phyloP scores from a whole-genome alignment of 2,888 invertebrate species.

The Pterobdella sp. region DNA sequence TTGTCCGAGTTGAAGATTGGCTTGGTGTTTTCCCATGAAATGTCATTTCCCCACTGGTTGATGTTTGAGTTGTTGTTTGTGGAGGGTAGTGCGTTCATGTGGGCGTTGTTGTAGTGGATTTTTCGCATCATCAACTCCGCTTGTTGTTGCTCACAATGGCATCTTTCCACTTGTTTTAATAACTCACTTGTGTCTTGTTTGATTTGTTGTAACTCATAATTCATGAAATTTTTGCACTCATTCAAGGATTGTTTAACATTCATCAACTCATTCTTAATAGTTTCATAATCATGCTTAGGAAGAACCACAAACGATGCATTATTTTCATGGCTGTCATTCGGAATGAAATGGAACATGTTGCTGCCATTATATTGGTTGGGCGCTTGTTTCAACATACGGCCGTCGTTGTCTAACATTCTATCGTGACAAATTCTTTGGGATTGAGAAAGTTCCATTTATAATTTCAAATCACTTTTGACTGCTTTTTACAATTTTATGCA shows the following conservation, averaged over 20 bases:
- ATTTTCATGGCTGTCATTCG: constrained; percentile 27
- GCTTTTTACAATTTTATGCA: no score
- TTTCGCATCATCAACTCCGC: constrained; percentile 18
- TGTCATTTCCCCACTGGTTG: constrained; percentile 16
- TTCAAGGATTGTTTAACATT: constrained; percentile 28
- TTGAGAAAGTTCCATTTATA: constrained; percentile 27
- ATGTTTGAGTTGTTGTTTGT: constrained; percentile 13
- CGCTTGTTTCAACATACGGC: constrained; percentile 18
- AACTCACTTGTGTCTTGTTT: constrained; percentile 29
- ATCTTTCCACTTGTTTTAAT: constrained; percentile 25
- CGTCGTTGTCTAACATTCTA: constrained; percentile 28
- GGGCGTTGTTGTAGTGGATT: constrained; percentile 15
- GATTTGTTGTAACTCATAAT: constrained; percentile 27
- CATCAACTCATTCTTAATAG: constrained; percentile 24
- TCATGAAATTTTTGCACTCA: constrained; percentile 27
- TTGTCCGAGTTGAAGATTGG: constrained; percentile 20
- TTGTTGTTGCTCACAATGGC: constrained; percentile 26
- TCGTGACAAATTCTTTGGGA: constrained; percentile 19
- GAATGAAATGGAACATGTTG: constrained; percentile 26
- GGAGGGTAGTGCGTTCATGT: constrained; percentile 8
- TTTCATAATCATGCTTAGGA: constrained; percentile 29
- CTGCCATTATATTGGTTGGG: constrained; percentile 27
- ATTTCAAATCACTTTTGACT: neutral
- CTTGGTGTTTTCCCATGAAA: constrained; percentile 14
- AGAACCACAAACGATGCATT: constrained; percentile 26